A percentile compares a stretch with the other conserved stretches of the same genome.
These are phyloP conservation scores for Anastrepha ludens DNA, from an alignment of 1,140 invertebrate species.

Conservation along the genomic window DNA sequence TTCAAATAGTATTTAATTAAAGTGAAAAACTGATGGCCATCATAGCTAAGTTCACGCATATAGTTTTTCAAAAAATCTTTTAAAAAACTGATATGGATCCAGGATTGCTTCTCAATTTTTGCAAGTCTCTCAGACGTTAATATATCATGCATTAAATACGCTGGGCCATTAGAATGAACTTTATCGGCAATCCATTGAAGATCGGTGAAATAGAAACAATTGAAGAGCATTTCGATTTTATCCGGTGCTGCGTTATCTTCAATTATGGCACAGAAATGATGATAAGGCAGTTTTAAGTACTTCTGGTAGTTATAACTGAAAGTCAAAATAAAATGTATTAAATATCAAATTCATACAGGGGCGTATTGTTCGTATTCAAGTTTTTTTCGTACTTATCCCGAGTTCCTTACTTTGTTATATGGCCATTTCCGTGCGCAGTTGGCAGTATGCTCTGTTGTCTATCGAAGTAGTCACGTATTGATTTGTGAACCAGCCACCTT, in stretches of 20 bases:
- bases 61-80: conserved; percentile 81
- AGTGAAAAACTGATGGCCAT: conserved; percentile 85
- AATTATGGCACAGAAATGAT: conserved; percentile 75
- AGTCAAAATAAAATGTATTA: conserved; percentile 57
- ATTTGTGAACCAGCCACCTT: conserved; percentile 72
- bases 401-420: conserved; percentile 53
- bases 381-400: too few relatives aligned
- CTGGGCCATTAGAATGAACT: conserved; percentile 80
- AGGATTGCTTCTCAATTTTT: conserved; percentile 58
- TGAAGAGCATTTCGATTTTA: conserved; percentile 71
- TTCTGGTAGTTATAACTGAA: conserved; percentile 85
- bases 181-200: conserved; percentile 85
- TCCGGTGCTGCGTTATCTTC: conserved; percentile 69
- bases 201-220: conserved; percentile 77
- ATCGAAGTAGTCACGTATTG: conserved; percentile 71
- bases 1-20: conserved; percentile 79
- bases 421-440: conserved; percentile 43
- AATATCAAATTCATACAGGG: neutral
- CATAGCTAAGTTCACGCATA: conserved; percentile 81
- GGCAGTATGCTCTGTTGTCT: conserved; percentile 70
- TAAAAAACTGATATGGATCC: conserved; percentile 78
- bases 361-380: neutral
- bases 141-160: conserved; percentile 68
- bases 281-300: conserved; percentile 88
- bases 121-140: conserved; percentile 66